These are phyloP conservation scores for Zeus faber DNA, from an alignment of 2,113 vertebrate genomes.

Conservation along the genomic window DNA sequence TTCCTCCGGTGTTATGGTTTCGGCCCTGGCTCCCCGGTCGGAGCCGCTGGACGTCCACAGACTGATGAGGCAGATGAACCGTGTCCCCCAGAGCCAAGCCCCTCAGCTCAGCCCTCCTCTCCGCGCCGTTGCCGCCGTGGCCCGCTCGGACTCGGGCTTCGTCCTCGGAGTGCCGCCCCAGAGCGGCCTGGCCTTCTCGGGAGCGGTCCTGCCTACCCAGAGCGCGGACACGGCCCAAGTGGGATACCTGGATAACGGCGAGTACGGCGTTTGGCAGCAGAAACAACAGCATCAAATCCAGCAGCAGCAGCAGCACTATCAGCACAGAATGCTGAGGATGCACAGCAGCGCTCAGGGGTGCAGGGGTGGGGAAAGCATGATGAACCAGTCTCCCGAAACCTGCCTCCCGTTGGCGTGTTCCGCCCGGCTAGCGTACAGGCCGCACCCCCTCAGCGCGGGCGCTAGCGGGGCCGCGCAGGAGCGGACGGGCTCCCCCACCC, in stretches of 20 bases:
- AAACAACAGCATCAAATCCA: constrained; percentile 76
- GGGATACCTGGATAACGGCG: constrained; percentile 78
- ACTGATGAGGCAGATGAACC: constrained; percentile 91
- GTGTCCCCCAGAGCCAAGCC: constrained; percentile 72
- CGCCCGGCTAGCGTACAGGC: constrained; percentile 64
- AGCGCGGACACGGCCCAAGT: constrained; percentile 71
- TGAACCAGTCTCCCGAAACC: constrained; percentile 79
- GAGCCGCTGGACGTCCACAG: constrained; percentile 89
- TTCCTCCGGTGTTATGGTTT: constrained; percentile 77
- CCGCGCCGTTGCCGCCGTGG: constrained; percentile 72
- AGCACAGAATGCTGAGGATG: constrained; percentile 77
- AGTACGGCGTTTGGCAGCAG: constrained; percentile 83
- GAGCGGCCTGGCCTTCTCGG: constrained; percentile 66
- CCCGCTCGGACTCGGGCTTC: constrained; percentile 68
- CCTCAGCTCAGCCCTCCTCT: constrained; percentile 82
- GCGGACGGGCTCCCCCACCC: constrained; percentile 75
- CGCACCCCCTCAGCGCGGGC: constrained; percentile 55
- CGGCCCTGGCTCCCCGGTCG: constrained; percentile 77
- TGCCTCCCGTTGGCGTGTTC: constrained; percentile 62
- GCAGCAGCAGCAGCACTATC: constrained; percentile 78
- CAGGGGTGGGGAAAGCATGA: constrained; percentile 61
- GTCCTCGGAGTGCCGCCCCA: constrained; percentile 68
- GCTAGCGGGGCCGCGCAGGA: constrained; percentile 45
- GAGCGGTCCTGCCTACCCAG: constrained; percentile 77
- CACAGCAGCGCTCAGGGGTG: constrained; percentile 70